These are phyloP conservation scores for Saxidomus purpurata DNA, from an alignment of 1,140 invertebrate species.

Conservation along the genomic window DNA sequence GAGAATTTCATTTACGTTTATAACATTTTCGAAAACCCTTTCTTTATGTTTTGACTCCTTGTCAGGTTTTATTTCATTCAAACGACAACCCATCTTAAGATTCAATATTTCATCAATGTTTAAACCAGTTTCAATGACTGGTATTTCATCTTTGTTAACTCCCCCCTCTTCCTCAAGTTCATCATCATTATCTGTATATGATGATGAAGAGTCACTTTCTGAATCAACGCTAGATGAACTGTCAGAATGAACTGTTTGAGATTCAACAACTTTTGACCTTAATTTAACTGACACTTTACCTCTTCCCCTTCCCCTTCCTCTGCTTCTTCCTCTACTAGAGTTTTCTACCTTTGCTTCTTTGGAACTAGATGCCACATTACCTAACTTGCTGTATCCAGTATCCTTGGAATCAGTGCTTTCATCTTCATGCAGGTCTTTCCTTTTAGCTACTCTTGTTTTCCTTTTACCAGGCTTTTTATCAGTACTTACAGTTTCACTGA, in stretches of 20 bases:
- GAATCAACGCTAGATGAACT: conserved; percentile 35
- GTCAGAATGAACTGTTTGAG: background rate
- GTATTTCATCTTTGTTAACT: conserved; percentile 2
- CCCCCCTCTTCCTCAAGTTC: background rate
- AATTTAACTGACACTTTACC: background rate
- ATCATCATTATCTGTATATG: conserved; percentile 4
- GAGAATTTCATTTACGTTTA: conserved; percentile 54
- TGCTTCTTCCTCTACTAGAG: background rate
- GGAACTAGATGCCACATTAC: background rate
- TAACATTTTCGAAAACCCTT: conserved; percentile 8
- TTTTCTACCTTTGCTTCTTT: background rate
- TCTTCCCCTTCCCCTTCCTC: background rate
- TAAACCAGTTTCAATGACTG: conserved; percentile 11
- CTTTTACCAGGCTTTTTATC: background rate
- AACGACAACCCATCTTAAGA: conserved; percentile 37
- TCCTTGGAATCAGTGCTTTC: background rate
- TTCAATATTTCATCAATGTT: conserved; percentile 52
- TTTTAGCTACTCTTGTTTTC: background rate
- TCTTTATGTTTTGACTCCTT: background rate
- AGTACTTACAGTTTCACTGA: background rate
- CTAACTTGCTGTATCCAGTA: background rate
- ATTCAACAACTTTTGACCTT: background rate
- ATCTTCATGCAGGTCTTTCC: background rate
- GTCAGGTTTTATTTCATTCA: background rate
- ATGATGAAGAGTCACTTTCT: conserved; percentile 36